Conservation (phyloP, 2,797 vertebrate species). For the Nannoperca australis region DNA sequence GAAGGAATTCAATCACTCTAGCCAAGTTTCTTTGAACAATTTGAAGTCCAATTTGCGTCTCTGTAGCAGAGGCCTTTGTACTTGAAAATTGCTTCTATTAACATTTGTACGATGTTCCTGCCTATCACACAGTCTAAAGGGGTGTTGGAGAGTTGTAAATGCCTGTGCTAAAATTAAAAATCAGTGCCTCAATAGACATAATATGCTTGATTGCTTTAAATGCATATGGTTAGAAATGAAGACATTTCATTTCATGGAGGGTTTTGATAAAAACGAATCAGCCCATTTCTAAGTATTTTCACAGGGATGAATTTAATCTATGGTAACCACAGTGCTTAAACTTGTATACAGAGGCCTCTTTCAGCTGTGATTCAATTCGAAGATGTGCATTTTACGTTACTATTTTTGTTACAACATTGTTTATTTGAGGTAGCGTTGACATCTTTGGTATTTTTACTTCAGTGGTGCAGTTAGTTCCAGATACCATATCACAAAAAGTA, state of each 20-base stretch:
- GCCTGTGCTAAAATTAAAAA: slow-evolving; percentile 65
- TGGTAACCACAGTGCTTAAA: not conserved
- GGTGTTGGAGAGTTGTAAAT: slow-evolving; percentile 52
- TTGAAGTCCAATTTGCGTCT: slow-evolving; percentile 73
- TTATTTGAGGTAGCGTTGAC: not conserved
- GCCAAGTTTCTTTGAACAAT: slow-evolving; percentile 66
- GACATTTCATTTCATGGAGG: slow-evolving; percentile 14
- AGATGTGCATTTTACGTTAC: not conserved
- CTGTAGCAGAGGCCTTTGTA: slow-evolving; percentile 68
- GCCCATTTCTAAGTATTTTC: slow-evolving; percentile 6
- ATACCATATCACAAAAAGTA: not conserved
- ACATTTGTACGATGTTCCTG: slow-evolving; percentile 65
- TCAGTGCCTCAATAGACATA: slow-evolving; percentile 50
- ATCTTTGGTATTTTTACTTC: slow-evolving; percentile 8
- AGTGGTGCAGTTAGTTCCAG: not conserved
- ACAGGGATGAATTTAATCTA: not conserved
- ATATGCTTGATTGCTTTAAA: slow-evolving; percentile 44
- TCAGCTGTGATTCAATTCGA: slow-evolving; percentile 8
- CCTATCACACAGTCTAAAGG: slow-evolving; percentile 61
- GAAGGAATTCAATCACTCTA: slow-evolving; percentile 71
- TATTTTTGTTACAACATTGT: not conserved
- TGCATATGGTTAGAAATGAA: slow-evolving; percentile 22
- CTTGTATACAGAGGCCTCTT: not conserved
- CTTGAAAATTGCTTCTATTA: slow-evolving; percentile 79
- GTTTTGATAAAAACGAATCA: slow-evolving; percentile 18